phyloP scores from a whole-genome alignment of 30 jellyfish, hydroid and myxozoan species.

The Turritopsis rubra region DNA sequence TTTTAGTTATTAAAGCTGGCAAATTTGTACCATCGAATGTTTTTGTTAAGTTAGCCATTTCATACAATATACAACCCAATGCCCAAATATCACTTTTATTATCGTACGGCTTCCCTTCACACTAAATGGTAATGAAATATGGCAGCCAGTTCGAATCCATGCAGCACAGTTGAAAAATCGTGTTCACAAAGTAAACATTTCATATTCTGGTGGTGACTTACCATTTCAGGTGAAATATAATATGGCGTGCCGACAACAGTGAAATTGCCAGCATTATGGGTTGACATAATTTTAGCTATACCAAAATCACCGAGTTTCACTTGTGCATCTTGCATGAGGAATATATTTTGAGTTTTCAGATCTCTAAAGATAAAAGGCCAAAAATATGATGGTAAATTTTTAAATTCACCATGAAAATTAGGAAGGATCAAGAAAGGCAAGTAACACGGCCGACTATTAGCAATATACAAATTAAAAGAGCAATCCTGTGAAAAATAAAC shows the following conservation, averaged over 20 bases:
- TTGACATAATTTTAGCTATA: conserved; percentile 78
- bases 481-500: too few species aligned
- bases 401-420: too few species aligned
- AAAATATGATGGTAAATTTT: too few species aligned
- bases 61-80: conserved; percentile 79
- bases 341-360: conserved; percentile 75
- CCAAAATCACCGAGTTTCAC: conserved; percentile 93
- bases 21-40: conserved; percentile 92
- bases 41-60: conserved; percentile 80
- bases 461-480: too few species aligned
- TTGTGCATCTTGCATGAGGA: conserved; percentile 74
- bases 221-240: conserved; percentile 94
- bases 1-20: conserved; percentile 83
- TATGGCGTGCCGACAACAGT: conserved; percentile 96
- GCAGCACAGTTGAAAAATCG: too few species aligned
- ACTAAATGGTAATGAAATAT: conserved; percentile 41
- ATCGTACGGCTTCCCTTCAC: conserved; percentile 88
- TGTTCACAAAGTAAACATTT: neutral
- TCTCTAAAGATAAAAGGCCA: conserved; percentile 38
- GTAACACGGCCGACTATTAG: too few species aligned
- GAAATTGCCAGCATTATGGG: conserved; percentile 69
- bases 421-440: conserved; percentile 3
- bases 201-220: neutral
- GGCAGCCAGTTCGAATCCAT: too few species aligned
- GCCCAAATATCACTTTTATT: conserved; percentile 95